Conservation (phyloP, 2,797 vertebrate genomes). For the Myotis planiceps region DNA sequence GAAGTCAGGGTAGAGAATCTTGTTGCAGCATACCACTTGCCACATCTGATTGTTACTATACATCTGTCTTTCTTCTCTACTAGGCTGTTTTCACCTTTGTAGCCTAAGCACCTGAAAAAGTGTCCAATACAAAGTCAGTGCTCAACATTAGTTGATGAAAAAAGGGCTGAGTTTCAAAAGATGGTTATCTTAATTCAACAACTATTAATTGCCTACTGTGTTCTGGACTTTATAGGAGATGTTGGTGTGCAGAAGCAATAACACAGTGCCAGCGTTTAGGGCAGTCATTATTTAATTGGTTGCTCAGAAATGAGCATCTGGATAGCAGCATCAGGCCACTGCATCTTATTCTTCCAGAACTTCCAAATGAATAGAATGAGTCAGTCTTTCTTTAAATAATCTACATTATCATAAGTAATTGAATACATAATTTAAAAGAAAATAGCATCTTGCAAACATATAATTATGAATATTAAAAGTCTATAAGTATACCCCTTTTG, state of each 20-base stretch:
- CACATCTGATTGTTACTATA: background rate
- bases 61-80: background rate
- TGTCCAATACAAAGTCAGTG: background rate
- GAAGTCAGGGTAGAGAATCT: background rate
- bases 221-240: background rate
- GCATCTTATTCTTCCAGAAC: background rate
- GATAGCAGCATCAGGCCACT: background rate
- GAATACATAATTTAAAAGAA: background rate
- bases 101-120: background rate
- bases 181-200: background rate
- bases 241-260: background rate
- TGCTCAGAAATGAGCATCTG: background rate
- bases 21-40: background rate
- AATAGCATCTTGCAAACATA: background rate
- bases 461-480: background rate
- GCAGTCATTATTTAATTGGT: background rate
- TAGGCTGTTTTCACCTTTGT: background rate
- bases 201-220: background rate
- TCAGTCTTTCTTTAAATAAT: conserved; percentile 28
- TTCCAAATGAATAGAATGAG: background rate
- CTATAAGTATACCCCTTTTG: background rate
- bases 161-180: background rate
- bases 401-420: background rate
- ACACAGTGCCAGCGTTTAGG: background rate
- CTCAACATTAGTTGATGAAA: background rate